Evolutionary conservation across 2,797 vertebrate species (phyloP).

Genomic region (Gymnocypris eckloni): DNA sequence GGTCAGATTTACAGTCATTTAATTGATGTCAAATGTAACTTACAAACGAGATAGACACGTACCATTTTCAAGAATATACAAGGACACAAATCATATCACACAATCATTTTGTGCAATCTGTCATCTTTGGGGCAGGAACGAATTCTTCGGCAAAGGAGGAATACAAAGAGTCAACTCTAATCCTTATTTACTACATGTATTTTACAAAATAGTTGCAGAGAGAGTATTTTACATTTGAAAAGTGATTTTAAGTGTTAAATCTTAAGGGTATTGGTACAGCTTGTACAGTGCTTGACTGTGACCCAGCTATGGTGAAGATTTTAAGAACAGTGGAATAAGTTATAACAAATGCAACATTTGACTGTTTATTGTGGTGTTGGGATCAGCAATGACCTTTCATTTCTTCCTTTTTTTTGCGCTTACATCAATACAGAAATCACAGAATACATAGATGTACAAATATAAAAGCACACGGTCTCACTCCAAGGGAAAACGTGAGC

Average conservation of each 20-base stretch:
- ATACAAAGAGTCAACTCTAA: conserved; percentile 17
- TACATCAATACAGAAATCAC: conserved; percentile 86
- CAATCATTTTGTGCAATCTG: conserved; percentile 81
- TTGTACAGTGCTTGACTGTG: neutral
- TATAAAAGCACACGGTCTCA: conserved; percentile 84
- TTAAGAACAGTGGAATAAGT: conserved; percentile 28
- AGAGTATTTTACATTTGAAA: neutral
- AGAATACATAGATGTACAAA: conserved; percentile 87
- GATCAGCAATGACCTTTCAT: conserved; percentile 65
- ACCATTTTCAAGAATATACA: conserved; percentile 94
- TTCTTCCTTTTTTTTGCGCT: conserved; percentile 71
- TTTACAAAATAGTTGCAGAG: conserved; percentile 28
- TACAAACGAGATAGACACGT: conserved; percentile 93
- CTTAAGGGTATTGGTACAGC: neutral
- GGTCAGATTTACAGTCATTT: conserved; percentile 88
- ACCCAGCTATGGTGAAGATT: conserved; percentile 13
- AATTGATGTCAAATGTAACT: conserved; percentile 95
- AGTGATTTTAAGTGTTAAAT: neutral
- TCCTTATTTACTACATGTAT: conserved; percentile 38
- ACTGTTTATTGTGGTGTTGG: conserved; percentile 59
- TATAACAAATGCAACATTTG: conserved; percentile 54
- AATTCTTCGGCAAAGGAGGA: conserved; percentile 33
- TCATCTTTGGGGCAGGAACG: conserved; percentile 76
- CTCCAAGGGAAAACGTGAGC: conserved; percentile 64
- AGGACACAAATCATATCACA: conserved; percentile 87